Base-by-base conservation (phyloP, 2,113 vertebrate species). In the Nipponia nippon region DNA sequence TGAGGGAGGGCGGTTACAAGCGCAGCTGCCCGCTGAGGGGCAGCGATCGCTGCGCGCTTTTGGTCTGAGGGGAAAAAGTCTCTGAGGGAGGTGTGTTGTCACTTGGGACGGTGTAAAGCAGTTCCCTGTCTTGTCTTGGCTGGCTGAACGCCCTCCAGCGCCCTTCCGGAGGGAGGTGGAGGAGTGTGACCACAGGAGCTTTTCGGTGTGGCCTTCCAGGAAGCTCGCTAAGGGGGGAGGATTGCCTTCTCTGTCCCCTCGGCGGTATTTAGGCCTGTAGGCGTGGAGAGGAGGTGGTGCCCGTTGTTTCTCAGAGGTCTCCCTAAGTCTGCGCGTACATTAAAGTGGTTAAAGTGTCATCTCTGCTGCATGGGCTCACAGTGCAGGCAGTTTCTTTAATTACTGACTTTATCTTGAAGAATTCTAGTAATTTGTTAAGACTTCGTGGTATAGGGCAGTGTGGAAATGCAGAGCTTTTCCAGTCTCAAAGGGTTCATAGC, bases 291-390 rank as follows among this genome's bases (percentile, higher is more conserved):
- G 16, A 49, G 27, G 30, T 30, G 10, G 17, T 47, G 34, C 7
- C 13, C 18, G 5, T 10, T 6, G 3, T 6, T 53, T 52, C 50
- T 66, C 27, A 19, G 29, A 22, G n/a, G 2, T 20, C 38, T 34
- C 16, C 36, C 15, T 1, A 25, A 15, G 27, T 12, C 55, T n/a
- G 36, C 3, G 1, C 5, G 1, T 18, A 1, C 1, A 1, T 36
- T 32, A 2, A 22, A 38, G 38, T 2, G 23, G 13, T 25, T 44
- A 10, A 30, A 65, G n/a, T 27, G 47, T 15, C 9, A 0, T 21
- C 1, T 6, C 29, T 6, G 16, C 30, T 77, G n/a, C 14, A 1
- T 2, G 46, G 27, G 14, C 21, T 59, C 22, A 2, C 38, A 4
- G 58, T 3, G 16, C 40, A 15, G 21, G 40, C 21, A 16, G 7